These are phyloP conservation scores for Ctenodactylus gundi DNA, from an alignment of 2,113 vertebrate species.

Conservation along the genomic window DNA sequence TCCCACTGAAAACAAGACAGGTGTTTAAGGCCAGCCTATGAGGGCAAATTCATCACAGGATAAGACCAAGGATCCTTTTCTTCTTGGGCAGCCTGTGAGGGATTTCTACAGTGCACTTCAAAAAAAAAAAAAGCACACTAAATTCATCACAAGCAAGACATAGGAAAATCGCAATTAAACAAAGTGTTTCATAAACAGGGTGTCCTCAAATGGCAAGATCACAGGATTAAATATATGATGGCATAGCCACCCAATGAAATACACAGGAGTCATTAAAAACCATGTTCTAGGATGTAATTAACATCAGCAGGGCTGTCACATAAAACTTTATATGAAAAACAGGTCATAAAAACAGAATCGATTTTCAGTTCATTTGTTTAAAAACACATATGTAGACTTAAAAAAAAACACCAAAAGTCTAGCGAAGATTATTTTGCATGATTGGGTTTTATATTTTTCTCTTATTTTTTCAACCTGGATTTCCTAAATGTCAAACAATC, in stretches of 20 bases:
- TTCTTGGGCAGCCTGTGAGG: neutral
- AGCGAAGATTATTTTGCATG: neutral
- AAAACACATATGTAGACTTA: neutral
- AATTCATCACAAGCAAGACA: constrained; percentile 34
- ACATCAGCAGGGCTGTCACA: neutral
- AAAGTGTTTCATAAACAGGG: constrained; percentile 33
- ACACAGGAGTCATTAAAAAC: constrained; percentile 39
- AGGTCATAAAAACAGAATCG: neutral
- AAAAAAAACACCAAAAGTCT: neutral
- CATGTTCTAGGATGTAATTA: constrained; percentile 4
- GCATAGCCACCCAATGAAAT: constrained; percentile 6
- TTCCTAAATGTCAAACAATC: neutral
- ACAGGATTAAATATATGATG: constrained; percentile 32
- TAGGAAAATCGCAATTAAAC: constrained; percentile 9
- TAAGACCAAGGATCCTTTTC: neutral
- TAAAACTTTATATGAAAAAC: constrained; percentile 22
- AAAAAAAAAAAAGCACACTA: neutral
- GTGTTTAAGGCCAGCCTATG: neutral
- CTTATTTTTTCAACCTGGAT: neutral
- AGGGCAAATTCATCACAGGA: neutral
- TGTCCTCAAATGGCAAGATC: neutral
- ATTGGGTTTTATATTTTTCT: neutral
- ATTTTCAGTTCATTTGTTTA: constrained; percentile 8
- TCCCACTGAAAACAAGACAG: neutral
- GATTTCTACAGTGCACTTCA: neutral